Conservation (phyloP, 2,113 vertebrate species). For the Spea bombifrons region DNA sequence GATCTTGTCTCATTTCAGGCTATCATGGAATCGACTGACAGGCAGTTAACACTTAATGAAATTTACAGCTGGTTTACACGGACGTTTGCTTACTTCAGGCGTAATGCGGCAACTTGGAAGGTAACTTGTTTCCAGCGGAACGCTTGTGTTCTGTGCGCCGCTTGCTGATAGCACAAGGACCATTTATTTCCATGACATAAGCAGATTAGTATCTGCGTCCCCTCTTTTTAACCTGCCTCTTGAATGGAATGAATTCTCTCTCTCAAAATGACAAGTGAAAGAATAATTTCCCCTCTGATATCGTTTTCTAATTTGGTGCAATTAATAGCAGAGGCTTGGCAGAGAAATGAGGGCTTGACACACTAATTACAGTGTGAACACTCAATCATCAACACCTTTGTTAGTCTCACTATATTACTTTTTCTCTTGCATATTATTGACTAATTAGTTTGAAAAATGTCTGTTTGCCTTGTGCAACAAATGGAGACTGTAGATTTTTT, state of each 20-base stretch:
- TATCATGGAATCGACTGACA: slow-evolving; percentile 98
- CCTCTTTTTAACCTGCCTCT: slow-evolving; percentile 82
- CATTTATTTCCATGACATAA: slow-evolving; percentile 88
- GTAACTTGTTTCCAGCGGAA: slow-evolving; percentile 68
- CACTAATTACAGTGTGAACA: slow-evolving; percentile 98
- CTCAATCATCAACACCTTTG: slow-evolving; percentile 99
- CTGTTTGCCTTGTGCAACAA: slow-evolving; percentile 93
- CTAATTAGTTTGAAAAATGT: slow-evolving; percentile 98
- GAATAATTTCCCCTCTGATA: slow-evolving; percentile 97
- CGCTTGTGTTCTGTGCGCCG: slow-evolving; percentile 57
- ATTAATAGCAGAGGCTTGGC: slow-evolving; percentile 95
- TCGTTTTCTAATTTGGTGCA: slow-evolving; percentile 99
- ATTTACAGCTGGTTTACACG: slow-evolving; percentile 99
- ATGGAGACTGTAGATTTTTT: slow-evolving; percentile 76
- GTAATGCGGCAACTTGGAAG: slow-evolving; percentile 99
- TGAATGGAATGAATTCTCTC: slow-evolving; percentile 86
- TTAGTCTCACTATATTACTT: slow-evolving; percentile 90
- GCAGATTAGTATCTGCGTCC: slow-evolving; percentile 81
- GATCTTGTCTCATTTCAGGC: slow-evolving; percentile 92
- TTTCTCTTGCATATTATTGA: slow-evolving; percentile 96
- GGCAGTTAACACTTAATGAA: slow-evolving; percentile 99
- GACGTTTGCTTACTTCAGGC: slow-evolving; percentile 99
- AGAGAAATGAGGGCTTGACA: slow-evolving; percentile 93
- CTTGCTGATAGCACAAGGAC: slow-evolving; percentile 70
- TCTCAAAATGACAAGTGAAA: slow-evolving; percentile 97